phyloP scores from a whole-genome alignment of 2,797 vertebrate genomes.

The Thalassophryne amazonica region DNA sequence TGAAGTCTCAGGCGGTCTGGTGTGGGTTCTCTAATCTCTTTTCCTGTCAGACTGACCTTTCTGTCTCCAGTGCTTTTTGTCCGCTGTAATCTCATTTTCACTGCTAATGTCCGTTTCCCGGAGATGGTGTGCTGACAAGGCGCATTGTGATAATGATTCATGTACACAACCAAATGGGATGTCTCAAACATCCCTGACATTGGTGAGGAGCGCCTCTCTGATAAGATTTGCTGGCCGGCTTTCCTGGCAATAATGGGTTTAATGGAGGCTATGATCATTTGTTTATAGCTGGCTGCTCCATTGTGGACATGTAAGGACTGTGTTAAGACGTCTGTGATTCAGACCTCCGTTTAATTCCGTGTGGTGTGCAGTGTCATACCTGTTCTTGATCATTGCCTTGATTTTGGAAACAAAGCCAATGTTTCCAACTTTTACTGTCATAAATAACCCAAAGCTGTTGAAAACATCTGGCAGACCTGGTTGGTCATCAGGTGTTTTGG shows the following conservation, averaged over 20 bases:
- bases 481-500: no score
- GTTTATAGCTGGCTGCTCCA: conserved; percentile 32
- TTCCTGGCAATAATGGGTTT: conserved; percentile 36
- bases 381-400: conserved; percentile 9
- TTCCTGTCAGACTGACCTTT: conserved; percentile 38
- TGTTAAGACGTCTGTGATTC: conserved; percentile 6
- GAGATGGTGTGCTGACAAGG: conserved; percentile 53
- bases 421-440: no score
- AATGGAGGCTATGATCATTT: conserved; percentile 38
- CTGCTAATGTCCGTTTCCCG: conserved; percentile 47
- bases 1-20: neutral
- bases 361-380: conserved; percentile 26
- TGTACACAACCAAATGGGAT: conserved; percentile 61
- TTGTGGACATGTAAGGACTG: neutral
- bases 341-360: conserved; percentile 13
- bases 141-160: conserved; percentile 63
- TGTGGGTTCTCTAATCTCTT: conserved; percentile 17
- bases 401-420: no score
- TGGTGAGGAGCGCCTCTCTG: conserved; percentile 11
- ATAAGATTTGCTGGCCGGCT: conserved; percentile 47
- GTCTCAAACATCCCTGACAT: conserved; percentile 37
- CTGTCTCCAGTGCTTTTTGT: conserved; percentile 36
- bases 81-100: conserved; percentile 59
- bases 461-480: no score
- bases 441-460: no score